These are phyloP conservation scores for Malthinus flaveolus DNA, from an alignment of 2,888 invertebrate genomes.

Conservation along the genomic window DNA sequence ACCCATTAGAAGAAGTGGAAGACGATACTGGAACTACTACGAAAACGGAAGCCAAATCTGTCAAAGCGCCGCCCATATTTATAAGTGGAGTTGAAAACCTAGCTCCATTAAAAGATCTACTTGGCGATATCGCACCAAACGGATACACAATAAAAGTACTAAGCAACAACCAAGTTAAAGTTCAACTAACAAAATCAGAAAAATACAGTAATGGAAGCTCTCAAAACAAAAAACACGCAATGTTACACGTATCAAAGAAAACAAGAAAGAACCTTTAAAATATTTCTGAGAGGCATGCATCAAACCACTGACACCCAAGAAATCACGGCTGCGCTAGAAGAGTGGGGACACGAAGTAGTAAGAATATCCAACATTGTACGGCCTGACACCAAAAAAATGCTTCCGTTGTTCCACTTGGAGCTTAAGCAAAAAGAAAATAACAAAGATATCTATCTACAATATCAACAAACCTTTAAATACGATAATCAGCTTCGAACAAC, in stretches of 20 bases:
- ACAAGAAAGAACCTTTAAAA: background rate
- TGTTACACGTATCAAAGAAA: conserved; percentile 8
- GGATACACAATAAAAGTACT: background rate
- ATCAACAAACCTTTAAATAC: background rate
- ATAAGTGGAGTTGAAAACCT: background rate
- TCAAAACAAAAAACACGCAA: no score
- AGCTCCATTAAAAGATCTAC: background rate
- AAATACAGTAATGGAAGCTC: conserved; percentile 6
- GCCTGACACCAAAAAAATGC: background rate
- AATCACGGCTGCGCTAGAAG: conserved; percentile 1
- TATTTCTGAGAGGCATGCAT: conserved; percentile 3
- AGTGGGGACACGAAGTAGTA: background rate
- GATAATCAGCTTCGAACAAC: conserved; percentile 5
- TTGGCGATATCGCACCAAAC: background rate
- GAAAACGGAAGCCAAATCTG: no score
- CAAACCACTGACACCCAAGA: background rate
- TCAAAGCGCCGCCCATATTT: background rate
- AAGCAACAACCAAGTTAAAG: conserved; percentile 5
- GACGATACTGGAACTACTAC: no score
- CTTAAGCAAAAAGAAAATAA: conserved; percentile 1
- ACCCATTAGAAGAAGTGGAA: no score
- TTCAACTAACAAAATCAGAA: background rate
- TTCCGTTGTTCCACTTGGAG: conserved; percentile 4
- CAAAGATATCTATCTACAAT: conserved; percentile 10
- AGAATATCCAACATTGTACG: conserved; percentile 1